Evolutionary conservation across 2,888 invertebrate species (phyloP).

Genomic region (Deladenus siricidicola): DNA sequence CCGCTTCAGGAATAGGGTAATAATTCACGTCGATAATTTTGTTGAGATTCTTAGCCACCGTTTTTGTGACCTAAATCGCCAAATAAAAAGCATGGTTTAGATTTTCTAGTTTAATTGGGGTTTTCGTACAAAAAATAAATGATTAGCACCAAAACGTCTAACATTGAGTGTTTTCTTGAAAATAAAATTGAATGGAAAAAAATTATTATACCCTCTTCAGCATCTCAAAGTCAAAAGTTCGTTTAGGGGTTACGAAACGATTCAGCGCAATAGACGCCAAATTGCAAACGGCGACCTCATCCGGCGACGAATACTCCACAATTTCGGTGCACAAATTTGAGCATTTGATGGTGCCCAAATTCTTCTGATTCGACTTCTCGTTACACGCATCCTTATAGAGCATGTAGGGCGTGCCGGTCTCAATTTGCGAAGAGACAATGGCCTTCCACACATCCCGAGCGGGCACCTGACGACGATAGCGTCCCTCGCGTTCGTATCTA

Average conservation of each 20-base stretch:
- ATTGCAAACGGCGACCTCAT: slow-evolving; percentile 81
- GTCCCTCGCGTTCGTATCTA: slow-evolving; percentile 50
- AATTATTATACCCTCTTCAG: slow-evolving; percentile 64
- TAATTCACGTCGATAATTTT: slow-evolving; percentile 92
- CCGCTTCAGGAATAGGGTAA: slow-evolving; percentile 79
- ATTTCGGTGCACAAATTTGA: slow-evolving; percentile 97
- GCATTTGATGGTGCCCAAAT: slow-evolving; percentile 93
- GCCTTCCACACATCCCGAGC: slow-evolving; percentile 88
- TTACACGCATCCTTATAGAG: slow-evolving; percentile 74
- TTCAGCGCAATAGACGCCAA: slow-evolving; percentile 92
- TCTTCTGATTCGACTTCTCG: slow-evolving; percentile 91
- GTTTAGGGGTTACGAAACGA: slow-evolving; percentile 74
- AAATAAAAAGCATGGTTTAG: not conserved
- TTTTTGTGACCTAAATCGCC: slow-evolving; percentile 67
- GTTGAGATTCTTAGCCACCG: slow-evolving; percentile 80
- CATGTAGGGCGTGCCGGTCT: slow-evolving; percentile 95
- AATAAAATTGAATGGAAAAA: slow-evolving; percentile 64
- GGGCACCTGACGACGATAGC: slow-evolving; percentile 58
- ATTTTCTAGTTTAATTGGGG: not conserved
- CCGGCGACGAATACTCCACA: slow-evolving; percentile 69
- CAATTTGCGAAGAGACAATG: slow-evolving; percentile 73
- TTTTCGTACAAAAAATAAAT: not conserved
- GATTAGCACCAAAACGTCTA: not conserved
- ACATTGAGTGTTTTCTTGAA: not conserved
- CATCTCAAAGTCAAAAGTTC: slow-evolving; percentile 72